Conservation (phyloP, 1,140 invertebrate species). For the Drosophila hydei region DNA sequence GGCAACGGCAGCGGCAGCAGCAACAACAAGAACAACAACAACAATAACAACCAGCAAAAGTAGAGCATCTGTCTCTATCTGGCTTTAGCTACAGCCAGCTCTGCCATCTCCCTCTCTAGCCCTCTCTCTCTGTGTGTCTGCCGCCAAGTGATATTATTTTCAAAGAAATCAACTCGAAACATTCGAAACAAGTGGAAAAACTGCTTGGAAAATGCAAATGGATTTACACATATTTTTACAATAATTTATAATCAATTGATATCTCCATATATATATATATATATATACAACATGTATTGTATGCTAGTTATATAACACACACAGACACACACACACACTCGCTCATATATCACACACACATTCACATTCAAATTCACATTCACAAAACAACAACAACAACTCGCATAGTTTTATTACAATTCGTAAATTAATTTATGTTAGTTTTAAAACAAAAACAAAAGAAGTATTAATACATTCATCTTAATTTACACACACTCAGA, state of each 20-base stretch:
- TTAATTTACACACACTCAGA: constrained; percentile 22
- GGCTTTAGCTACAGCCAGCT: background rate
- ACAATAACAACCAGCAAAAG: constrained; percentile 11
- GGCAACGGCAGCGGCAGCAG: constrained; percentile 31
- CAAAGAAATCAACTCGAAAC: constrained; percentile 77
- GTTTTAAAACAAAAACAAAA: constrained; percentile 3
- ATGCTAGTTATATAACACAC: constrained; percentile 31
- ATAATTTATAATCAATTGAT: constrained; percentile 56
- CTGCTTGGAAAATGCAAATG: constrained; percentile 2
- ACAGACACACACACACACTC: constrained; percentile 55
- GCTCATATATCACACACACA: constrained; percentile 50
- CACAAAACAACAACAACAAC: constrained; percentile 37
- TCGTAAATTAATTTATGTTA: constrained; percentile 44
- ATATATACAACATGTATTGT: constrained; percentile 20
- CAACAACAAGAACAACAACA: constrained; percentile 17
- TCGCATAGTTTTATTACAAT: constrained; percentile 63
- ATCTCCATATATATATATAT: constrained; percentile 12
- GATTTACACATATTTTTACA: constrained; percentile 57
- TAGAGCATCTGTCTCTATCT: too few species aligned
- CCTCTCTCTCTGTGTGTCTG: constrained; percentile 15
- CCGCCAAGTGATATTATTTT: constrained; percentile 77
- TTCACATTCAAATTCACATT: constrained; percentile 36
- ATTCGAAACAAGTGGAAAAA: constrained; percentile 48
- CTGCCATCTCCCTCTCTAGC: constrained; percentile 1
- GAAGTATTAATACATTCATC: constrained; percentile 62